phyloP scores from a whole-genome alignment of 2,888 invertebrate species.

The Ophion obscuratus region DNA sequence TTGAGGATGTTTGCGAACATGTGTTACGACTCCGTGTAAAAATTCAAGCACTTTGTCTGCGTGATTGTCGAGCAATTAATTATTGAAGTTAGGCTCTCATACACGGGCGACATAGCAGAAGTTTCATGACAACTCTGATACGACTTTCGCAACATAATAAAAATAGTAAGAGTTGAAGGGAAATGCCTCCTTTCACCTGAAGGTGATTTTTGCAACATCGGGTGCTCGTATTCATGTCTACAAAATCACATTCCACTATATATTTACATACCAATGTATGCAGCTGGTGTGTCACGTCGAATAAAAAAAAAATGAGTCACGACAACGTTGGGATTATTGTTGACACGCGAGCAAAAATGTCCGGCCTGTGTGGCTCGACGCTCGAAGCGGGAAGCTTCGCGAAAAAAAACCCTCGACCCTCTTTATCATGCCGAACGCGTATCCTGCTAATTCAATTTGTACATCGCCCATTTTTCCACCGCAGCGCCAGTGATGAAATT shows the following conservation, averaged over 20 bases:
- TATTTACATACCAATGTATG: conserved; percentile 12
- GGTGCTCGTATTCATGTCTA: neutral
- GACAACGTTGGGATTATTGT: conserved; percentile 71
- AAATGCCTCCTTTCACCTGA: too few relatives aligned
- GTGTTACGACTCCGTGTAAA: too few relatives aligned
- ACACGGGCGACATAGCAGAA: too few relatives aligned
- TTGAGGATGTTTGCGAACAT: too few relatives aligned
- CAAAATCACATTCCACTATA: neutral
- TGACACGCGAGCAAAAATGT: conserved; percentile 60
- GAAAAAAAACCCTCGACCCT: conserved; percentile 36
- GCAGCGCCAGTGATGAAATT: conserved; percentile 36
- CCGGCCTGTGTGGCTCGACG: neutral
- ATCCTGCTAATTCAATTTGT: conserved; percentile 55
- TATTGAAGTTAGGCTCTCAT: too few relatives aligned
- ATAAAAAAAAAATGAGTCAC: conserved; percentile 40
- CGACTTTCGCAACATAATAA: too few relatives aligned
- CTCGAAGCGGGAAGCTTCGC: neutral
- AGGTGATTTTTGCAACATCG: neutral
- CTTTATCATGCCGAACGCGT: conserved; percentile 37
- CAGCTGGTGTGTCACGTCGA: conserved; percentile 39
- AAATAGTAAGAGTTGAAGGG: too few relatives aligned
- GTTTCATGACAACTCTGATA: too few relatives aligned
- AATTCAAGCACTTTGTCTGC: too few relatives aligned
- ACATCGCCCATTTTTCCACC: conserved; percentile 30
- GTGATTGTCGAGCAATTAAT: too few relatives aligned